phyloP scores from a whole-genome alignment of 2,113 vertebrate genomes.

The Pterocles burchelli region DNA sequence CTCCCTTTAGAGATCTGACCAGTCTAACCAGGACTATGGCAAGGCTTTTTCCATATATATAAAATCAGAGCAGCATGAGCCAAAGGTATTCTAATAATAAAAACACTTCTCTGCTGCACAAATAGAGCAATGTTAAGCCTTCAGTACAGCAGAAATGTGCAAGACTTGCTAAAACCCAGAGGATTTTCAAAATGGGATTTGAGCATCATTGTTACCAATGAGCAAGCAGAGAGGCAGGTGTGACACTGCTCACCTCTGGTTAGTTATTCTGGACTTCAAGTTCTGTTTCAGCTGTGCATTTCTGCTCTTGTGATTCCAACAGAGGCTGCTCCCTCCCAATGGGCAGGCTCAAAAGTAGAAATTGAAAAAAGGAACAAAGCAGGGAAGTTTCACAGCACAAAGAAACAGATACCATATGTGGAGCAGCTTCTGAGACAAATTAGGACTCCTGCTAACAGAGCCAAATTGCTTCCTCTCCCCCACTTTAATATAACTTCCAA shows the following conservation, averaged over 20 bases:
- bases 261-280: constrained; percentile 3
- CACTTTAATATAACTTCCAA: neutral
- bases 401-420: neutral
- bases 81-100: constrained; percentile 23
- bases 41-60: neutral
- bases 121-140: neutral
- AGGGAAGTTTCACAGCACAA: constrained; percentile 19
- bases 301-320: constrained; percentile 30
- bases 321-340: neutral
- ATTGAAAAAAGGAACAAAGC: constrained; percentile 16
- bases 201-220: constrained; percentile 1
- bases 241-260: constrained; percentile 14
- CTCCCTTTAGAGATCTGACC: neutral
- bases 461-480: constrained; percentile 25
- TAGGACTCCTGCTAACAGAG: neutral
- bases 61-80: constrained; percentile 15
- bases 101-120: neutral
- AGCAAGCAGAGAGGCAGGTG: constrained; percentile 28
- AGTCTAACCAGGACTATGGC: neutral
- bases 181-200: constrained; percentile 5
- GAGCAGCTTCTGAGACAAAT: constrained; percentile 30
- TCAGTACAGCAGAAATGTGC: neutral
- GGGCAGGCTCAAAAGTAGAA: constrained; percentile 27
- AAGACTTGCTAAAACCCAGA: constrained; percentile 23
- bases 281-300: neutral